These are phyloP conservation scores for Prenolepis imparis DNA, from an alignment of 2,888 invertebrate species.

Conservation along the genomic window DNA sequence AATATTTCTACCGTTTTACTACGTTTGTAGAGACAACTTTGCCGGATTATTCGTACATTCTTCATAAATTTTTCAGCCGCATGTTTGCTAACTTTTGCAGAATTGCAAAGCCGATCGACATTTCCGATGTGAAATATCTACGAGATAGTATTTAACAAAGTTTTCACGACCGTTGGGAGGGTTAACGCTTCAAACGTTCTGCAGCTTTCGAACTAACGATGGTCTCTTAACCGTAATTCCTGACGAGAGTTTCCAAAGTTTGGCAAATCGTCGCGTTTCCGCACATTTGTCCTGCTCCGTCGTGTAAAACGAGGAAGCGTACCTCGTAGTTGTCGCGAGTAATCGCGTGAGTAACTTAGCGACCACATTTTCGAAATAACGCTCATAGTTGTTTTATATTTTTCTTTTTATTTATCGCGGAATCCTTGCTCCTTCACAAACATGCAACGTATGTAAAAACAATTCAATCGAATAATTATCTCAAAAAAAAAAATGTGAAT, in stretches of 20 bases:
- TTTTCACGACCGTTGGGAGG: constrained; percentile 58
- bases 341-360: constrained; percentile 50
- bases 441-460: neutral
- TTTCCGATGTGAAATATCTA: constrained; percentile 23
- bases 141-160: constrained; percentile 64
- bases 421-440: neutral
- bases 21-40: neutral
- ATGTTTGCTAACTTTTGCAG: constrained; percentile 28
- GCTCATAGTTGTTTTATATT: neutral
- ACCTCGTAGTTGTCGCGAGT: constrained; percentile 50
- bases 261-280: constrained; percentile 68
- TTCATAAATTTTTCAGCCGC: constrained; percentile 18
- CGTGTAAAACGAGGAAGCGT: constrained; percentile 50
- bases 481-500: neutral
- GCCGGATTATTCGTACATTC: neutral
- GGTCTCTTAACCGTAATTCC: constrained; percentile 69
- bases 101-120: constrained; percentile 25
- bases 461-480: neutral
- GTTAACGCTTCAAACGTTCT: constrained; percentile 56
- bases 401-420: constrained; percentile 15
- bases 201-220: constrained; percentile 69
- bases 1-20: neutral
- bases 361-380: constrained; percentile 44
- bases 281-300: constrained; percentile 51
- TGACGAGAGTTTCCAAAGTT: constrained; percentile 70